Evolutionary conservation across 2,797 vertebrate genomes (phyloP), one percentile per base, ranked within the genome.

Genomic region (Clarias laeviceps): DNA sequence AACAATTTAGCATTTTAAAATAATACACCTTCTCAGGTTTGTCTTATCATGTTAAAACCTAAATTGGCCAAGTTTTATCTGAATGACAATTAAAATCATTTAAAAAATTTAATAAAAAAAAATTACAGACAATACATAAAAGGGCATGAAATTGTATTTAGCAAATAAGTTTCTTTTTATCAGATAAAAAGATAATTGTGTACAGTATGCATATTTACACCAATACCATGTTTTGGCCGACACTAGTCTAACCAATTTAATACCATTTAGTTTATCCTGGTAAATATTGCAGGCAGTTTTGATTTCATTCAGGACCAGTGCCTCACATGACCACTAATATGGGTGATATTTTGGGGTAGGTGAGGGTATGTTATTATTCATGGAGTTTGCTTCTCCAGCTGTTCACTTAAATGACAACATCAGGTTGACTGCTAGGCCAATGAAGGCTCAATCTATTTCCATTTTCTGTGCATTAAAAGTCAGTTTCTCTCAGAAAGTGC

Each of bases 351-450:
- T 62, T 40, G 20, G 57, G 22, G 32, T 37, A 37, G 32, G 32
- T 91, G 91, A 93, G 91, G 92, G 90, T 92, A 91, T 92, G 92
- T 95, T 95, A 93, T 94, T 94, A 93, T 95, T 94, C 93, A 94
- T 92, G 91, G 92, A 94, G 92, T 93, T 95, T 94, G 92, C 92
- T 93, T 95, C 94, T 94, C 91, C 92, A 91, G 89, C 90, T 88
- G 65, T 80, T 66, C 22, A 37, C 32, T 94, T 94, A 93, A 93
- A 93, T 91, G 91, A 92, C 91, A 92, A 92, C 91, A 91, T 91
- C 91, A 92, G 91, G 92, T 94, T 92, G 91, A 90, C 92, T 89
- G 87, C 90, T 91, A 87, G 83, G 89, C 92, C 91, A 90, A 92
- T 89, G 90, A 89, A 92, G 92, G 88, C 89, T 90, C 90, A 61